A percentile compares a stretch with the other conserved stretches of the same genome.
Evolutionary conservation across 1,140 invertebrate genomes (phyloP).

Genomic region (Drosophila hydei): DNA sequence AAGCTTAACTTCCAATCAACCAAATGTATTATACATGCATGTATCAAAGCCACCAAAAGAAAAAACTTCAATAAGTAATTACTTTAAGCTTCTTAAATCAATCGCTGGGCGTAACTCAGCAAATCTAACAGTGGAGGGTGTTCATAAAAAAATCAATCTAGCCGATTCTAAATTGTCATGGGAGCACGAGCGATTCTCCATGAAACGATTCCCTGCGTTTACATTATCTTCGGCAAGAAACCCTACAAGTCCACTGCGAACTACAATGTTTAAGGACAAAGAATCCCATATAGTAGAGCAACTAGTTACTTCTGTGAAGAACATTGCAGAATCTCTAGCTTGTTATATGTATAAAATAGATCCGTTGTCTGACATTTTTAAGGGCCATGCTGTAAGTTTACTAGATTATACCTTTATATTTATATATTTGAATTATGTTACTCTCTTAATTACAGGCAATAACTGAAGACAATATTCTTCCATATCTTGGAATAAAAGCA

Average conservation of each 20-base stretch:
- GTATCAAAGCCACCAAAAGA: slow-evolving; percentile 98
- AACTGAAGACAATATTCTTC: slow-evolving; percentile 62
- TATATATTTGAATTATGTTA: background rate
- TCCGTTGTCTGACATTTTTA: slow-evolving; percentile 58
- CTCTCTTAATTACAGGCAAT: slow-evolving; percentile 56
- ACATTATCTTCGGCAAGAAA: slow-evolving; percentile 93
- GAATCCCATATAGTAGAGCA: slow-evolving; percentile 53
- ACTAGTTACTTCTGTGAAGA: slow-evolving; percentile 87
- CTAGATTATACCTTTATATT: background rate
- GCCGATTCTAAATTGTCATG: slow-evolving; percentile 96
- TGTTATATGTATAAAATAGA: slow-evolving; percentile 92
- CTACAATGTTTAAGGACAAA: slow-evolving; percentile 87
- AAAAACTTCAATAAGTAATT: slow-evolving; percentile 89
- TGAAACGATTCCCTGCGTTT: slow-evolving; percentile 94
- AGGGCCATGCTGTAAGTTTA: slow-evolving; percentile 66
- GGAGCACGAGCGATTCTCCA: slow-evolving; percentile 99
- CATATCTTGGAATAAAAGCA: slow-evolving; percentile 74
- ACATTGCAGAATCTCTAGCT: slow-evolving; percentile 93
- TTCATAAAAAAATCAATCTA: slow-evolving; percentile 99
- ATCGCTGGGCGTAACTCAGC: slow-evolving; percentile 84
- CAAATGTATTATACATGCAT: slow-evolving; percentile 91
- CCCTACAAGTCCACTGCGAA: slow-evolving; percentile 86
- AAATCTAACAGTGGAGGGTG: slow-evolving; percentile 88
- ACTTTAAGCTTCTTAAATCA: slow-evolving; percentile 89
- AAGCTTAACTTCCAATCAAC: slow-evolving; percentile 79